These are phyloP conservation scores for Bolborhynchus lineola DNA, from an alignment of 2,113 vertebrate genomes.

Conservation along the genomic window DNA sequence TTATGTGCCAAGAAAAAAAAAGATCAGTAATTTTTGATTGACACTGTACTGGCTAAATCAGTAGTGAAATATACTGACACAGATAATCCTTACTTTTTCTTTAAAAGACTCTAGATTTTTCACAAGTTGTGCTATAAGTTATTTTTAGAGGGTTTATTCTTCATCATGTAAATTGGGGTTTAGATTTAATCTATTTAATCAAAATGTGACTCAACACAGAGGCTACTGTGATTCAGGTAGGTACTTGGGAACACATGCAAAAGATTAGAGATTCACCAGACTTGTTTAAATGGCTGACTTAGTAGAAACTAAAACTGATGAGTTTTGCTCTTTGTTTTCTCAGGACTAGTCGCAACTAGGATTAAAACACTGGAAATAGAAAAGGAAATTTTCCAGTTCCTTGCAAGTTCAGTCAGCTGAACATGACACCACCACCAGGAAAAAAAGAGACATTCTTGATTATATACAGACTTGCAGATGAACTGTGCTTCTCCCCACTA, in stretches of 20 bases:
- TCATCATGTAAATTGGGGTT: slow-evolving; percentile 13
- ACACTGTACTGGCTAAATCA: slow-evolving; percentile 5
- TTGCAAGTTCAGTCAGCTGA: slow-evolving; percentile 19
- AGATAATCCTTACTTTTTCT: slow-evolving; percentile 26
- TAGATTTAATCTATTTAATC: slow-evolving; percentile 22
- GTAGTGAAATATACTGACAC: neutral
- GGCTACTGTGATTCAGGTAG: slow-evolving; percentile 38
- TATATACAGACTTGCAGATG: neutral
- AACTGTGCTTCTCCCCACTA: neutral
- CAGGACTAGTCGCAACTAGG: neutral
- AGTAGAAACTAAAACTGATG: slow-evolving; percentile 50
- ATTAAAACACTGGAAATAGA: slow-evolving; percentile 6
- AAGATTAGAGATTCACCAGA: slow-evolving; percentile 25
- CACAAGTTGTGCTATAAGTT: slow-evolving; percentile 1
- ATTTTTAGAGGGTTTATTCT: slow-evolving; percentile 14
- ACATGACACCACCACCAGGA: neutral
- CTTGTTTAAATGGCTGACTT: slow-evolving; percentile 39
- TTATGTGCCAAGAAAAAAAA: neutral
- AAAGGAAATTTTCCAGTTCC: neutral
- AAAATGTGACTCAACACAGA: slow-evolving; percentile 22
- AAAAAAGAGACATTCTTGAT: neutral
- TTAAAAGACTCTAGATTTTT: neutral
- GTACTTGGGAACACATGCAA: slow-evolving; percentile 15
- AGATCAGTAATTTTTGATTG: slow-evolving; percentile 12
- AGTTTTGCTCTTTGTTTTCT: slow-evolving; percentile 34